phyloP scores from a whole-genome alignment of 2,113 vertebrate species.

The Amphiprion percula region DNA sequence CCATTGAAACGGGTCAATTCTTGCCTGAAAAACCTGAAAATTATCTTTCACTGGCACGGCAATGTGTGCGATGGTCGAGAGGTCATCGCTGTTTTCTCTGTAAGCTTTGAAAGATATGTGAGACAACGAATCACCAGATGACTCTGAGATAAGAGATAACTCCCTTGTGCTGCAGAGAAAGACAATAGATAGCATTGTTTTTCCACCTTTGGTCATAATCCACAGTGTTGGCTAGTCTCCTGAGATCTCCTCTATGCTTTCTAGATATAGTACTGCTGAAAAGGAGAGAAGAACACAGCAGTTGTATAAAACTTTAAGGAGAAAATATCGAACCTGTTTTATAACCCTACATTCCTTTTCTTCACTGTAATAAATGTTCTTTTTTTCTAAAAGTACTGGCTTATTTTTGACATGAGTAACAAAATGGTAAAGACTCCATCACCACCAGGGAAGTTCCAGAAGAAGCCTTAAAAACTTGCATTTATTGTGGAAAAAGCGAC shows the following conservation, averaged over 20 bases:
- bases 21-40: slow-evolving; percentile 49
- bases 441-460: no score
- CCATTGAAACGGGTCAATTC: slow-evolving; percentile 33
- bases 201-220: slow-evolving; percentile 59
- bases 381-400: no score
- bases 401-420: no score
- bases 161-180: slow-evolving; percentile 34
- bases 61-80: slow-evolving; percentile 45
- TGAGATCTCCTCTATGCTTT: slow-evolving; percentile 41
- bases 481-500: no score
- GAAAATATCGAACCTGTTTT: background rate
- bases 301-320: background rate
- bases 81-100: slow-evolving; percentile 62
- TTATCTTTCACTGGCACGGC: slow-evolving; percentile 37
- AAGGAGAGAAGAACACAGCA: background rate
- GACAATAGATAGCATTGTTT: slow-evolving; percentile 65
- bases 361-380: no score
- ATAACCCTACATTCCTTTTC: no score
- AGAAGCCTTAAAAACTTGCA: no score
- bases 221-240: slow-evolving; percentile 43
- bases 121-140: slow-evolving; percentile 59
- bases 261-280: slow-evolving; percentile 32
- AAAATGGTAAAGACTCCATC: no score
- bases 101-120: slow-evolving; percentile 65
- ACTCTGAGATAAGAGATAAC: slow-evolving; percentile 57